Evolutionary conservation across 2,888 invertebrate species (phyloP), one percentile per base, ranked within the genome.

Genomic region (Nomada goodeniana): DNA sequence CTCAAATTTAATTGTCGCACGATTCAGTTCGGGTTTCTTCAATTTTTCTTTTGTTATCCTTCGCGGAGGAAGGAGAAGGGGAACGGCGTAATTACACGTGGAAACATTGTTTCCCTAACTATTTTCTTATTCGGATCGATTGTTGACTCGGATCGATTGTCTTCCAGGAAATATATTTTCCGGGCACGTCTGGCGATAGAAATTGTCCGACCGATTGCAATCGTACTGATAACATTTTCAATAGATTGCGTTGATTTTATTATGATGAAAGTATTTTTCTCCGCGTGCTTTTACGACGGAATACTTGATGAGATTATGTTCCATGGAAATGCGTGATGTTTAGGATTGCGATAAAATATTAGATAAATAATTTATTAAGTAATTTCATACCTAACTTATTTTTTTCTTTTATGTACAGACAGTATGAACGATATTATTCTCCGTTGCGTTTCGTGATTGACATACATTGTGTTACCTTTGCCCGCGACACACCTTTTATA

Each of bases 1-100:
- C 80, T 80, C 73, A 50, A 60, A 81, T 78, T 67, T 61, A 64
- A 73, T 80, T 73, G 64, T 47, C 53, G 11, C n/a, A 63, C n/a
- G 42, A 73, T 69, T 59, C 29, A 20, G 4, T 2, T 26, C 42
- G 36, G 13, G 4, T 42, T n/a, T 5, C 44, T 29, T 20, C 26
- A 10, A 63, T 36, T 50, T 68, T n/a, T n/a, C 47, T 61, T 7
- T 36, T 36, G 36, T 7, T 7, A 36, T 36, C 36, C 47, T 55
- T 15, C 15, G 9, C n/a, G 5, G 2, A 2, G 15, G 20, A 0
- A 2, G 20, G 1, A 15, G 3, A 13, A 13, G 9, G 1, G 10
- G 0, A 10, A 11, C 9, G 5, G 5, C 7, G 15, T 29, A 26
- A 44, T 57, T n/a, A 47, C 47, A 9, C 13, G 29, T 10, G 15